Base-by-base conservation (phyloP, 2,888 invertebrate genomes). In the Thysanoteuthis rhombus region DNA sequence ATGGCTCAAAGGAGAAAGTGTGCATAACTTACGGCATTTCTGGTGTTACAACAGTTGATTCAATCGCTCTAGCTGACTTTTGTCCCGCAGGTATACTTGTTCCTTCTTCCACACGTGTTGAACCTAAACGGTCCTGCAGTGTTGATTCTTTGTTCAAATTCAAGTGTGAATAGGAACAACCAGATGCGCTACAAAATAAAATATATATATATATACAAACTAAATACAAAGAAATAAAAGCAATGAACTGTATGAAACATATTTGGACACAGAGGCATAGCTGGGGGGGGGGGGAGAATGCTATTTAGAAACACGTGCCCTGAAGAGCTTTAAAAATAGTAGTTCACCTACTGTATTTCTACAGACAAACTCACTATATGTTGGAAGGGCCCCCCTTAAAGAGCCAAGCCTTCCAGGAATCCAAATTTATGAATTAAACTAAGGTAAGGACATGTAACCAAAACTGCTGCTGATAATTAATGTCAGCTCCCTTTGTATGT, bases 141-240 rank as follows among this genome's bases (percentile, higher is more conserved):
- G 96, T 95, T 19, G 95, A 95, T 93, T 97, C 97, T 94, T 97
- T 97, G 95, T 96, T 97, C 95, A 97, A 96, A 95, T 97, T 97
- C 36, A 96, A 90, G 4, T 95, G 95, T 32, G 97, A 97, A 95
- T 97, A 97, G 6, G 97, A 97, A 95, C 97, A 97, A n/a, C 97
- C 97, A 96, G 97, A 97, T 39, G 97, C 96, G 96, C 97, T 97
- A 25, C 3, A 25, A 25, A 52, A 52, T 52, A 52, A 52, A 52
- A 52, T 52, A 52, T 25, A 52, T 25, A 22, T 52, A 25, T 2
- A 52, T 22, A 75, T 12, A 36, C n/a, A 16, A 75, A n/a, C n/a
- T n/a, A 36, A n/a, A 75, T n/a, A n/a, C 1, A 4, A 58, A 36
- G n/a, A 10, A 36, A 75, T 25, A 75, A 4, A 16, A 75, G 19